phyloP scores from a whole-genome alignment of 30 jellyfish, hydroid and myxozoan genomes.

The Aurelia sp. region DNA sequence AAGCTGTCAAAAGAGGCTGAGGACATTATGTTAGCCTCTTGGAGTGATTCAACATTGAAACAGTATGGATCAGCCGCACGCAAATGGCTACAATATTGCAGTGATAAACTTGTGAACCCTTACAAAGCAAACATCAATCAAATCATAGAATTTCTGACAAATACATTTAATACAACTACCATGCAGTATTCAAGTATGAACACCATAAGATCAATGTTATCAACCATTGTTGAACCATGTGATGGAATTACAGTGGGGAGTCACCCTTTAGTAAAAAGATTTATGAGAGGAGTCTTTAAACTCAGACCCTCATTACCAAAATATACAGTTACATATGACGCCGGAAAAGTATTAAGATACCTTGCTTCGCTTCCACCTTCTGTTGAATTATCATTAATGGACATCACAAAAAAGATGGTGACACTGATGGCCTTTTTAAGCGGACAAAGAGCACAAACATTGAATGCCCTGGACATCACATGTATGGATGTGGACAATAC shows the following conservation, averaged over 20 bases:
- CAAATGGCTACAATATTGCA: constrained; percentile 5
- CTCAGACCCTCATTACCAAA: neutral
- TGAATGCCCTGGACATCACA: too few relatives aligned
- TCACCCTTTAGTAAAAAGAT: constrained; percentile 15
- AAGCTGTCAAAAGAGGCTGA: neutral
- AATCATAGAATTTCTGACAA: constrained; percentile 22
- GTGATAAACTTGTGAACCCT: neutral
- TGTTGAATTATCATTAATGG: too few relatives aligned
- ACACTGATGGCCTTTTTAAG: too few relatives aligned
- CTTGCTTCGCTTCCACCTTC: too few relatives aligned
- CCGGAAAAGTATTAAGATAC: too few relatives aligned
- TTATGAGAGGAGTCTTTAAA: constrained; percentile 10
- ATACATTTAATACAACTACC: neutral
- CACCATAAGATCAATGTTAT: constrained; percentile 29
- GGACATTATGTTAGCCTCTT: constrained; percentile 13
- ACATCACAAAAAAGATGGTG: too few relatives aligned
- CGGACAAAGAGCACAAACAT: too few relatives aligned
- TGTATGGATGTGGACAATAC: too few relatives aligned
- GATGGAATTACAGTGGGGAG: constrained; percentile 35
- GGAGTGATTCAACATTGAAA: constrained; percentile 8
- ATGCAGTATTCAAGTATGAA: constrained; percentile 19
- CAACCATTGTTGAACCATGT: neutral
- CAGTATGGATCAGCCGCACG: neutral
- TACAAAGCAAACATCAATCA: neutral
- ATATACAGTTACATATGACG: too few relatives aligned